Percentiles rank a stretch among this genome's conserved stretches.
These are phyloP conservation scores for Bradypodion pumilum DNA, from an alignment of 2,797 vertebrate species.

Conservation along the genomic window DNA sequence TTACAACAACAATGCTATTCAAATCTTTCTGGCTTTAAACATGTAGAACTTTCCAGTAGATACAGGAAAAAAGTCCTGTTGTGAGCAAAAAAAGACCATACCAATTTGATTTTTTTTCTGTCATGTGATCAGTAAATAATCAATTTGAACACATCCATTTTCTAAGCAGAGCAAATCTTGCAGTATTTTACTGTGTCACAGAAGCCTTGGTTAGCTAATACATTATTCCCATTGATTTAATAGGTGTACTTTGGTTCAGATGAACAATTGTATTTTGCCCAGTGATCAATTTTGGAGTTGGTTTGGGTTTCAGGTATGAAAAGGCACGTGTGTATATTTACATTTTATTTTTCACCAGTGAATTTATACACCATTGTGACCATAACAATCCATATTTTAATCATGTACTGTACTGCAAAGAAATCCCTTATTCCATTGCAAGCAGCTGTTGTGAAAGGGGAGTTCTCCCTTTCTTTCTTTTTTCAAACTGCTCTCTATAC, in stretches of 20 bases:
- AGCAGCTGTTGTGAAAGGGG: not conserved
- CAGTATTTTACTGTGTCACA: no score
- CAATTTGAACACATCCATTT: no score
- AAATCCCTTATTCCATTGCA: not conserved
- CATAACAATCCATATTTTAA: not conserved
- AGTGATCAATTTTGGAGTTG: not conserved
- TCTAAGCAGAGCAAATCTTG: no score
- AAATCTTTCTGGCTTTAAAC: no score
- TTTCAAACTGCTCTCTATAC: not conserved
- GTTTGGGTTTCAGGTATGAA: no score
- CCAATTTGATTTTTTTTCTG: no score
- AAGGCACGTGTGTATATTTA: not conserved
- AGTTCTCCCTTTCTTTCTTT: not conserved
- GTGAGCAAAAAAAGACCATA: no score
- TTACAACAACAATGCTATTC: no score
- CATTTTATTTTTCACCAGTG: not conserved
- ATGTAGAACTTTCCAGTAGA: no score
- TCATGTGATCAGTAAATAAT: no score
- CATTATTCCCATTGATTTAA: not conserved
- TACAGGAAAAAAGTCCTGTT: no score
- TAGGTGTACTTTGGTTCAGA: not conserved
- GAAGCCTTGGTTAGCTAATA: not conserved
- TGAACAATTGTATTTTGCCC: not conserved
- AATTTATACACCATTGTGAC: not conserved
- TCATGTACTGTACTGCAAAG: not conserved